Percentiles rank a stretch among this genome's conserved stretches.
Conservation (phyloP, 2,113 vertebrate genomes). For the Antigone vipio region DNA sequence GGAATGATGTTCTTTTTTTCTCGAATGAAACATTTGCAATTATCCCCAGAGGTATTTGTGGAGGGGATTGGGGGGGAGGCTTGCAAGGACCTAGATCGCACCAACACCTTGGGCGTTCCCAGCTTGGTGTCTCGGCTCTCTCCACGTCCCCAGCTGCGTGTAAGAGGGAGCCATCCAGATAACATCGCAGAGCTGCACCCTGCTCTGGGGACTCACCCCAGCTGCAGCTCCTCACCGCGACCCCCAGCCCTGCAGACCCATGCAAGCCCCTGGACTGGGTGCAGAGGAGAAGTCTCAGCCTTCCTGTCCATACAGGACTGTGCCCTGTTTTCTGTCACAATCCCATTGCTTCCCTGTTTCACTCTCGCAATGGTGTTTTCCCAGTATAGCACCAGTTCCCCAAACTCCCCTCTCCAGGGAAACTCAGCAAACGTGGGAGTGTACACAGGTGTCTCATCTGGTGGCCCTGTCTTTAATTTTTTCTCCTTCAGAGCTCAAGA, state of each 20-base stretch:
- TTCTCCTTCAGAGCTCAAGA: neutral
- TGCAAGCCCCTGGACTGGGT: rapidly evolving
- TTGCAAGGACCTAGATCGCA: neutral
- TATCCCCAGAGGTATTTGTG: neutral
- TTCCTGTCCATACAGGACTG: neutral
- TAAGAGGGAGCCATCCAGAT: neutral
- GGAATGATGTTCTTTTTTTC: neutral
- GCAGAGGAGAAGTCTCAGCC: neutral
- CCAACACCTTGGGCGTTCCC: neutral
- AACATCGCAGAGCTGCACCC: neutral
- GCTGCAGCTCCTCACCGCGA: neutral
- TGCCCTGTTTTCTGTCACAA: neutral
- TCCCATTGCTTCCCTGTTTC: neutral
- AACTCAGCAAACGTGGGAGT: neutral
- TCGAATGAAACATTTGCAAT: neutral
- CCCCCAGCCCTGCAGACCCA: neutral
- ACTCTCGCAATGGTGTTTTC: neutral
- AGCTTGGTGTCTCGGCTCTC: neutral
- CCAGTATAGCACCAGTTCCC: neutral
- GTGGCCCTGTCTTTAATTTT: neutral
- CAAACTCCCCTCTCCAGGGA: neutral
- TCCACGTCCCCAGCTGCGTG: neutral
- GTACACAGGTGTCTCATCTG: neutral
- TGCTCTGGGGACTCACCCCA: rapidly evolving
- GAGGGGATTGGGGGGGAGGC: rapidly evolving